Percentiles rank a stretch among this genome's conserved stretches.
Conservation (phyloP, 2,113 vertebrate species). For the Butorides virescens region DNA sequence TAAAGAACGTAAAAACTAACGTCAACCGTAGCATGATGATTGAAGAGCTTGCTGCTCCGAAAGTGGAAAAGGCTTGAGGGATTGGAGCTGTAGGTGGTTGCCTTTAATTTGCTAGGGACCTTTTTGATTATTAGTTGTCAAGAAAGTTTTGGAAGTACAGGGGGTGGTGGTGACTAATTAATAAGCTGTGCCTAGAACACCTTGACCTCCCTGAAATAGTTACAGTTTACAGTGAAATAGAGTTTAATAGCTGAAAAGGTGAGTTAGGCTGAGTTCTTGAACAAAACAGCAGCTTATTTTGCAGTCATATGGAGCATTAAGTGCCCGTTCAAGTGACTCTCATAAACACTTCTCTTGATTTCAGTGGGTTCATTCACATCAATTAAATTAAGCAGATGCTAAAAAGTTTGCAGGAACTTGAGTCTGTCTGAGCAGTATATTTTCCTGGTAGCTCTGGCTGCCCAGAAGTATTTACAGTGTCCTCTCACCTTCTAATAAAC, state of each 20-base stretch:
- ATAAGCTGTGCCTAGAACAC: not conserved
- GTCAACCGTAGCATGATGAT: not conserved
- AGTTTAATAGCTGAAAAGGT: not conserved
- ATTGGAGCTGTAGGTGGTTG: not conserved
- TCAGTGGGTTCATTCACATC: not conserved
- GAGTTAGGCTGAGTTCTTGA: not conserved
- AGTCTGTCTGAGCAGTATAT: not conserved
- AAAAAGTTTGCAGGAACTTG: not conserved
- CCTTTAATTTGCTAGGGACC: not conserved
- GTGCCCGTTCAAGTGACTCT: not conserved
- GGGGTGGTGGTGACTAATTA: not conserved
- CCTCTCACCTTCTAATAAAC: not conserved
- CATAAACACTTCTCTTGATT: slow-evolving; percentile 30
- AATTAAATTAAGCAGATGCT: slow-evolving; percentile 20
- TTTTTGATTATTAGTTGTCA: not conserved
- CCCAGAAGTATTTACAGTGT: not conserved
- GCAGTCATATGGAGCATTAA: not conserved
- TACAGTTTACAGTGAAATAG: not conserved
- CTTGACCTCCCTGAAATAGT: not conserved
- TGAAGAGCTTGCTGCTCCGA: not conserved
- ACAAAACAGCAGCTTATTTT: not conserved
- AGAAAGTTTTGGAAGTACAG: not conserved
- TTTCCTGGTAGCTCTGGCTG: not conserved
- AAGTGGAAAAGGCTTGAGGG: not conserved
- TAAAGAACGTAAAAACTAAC: not conserved